These are phyloP conservation scores for Heliconius aoede DNA, from an alignment of 2,888 invertebrate species.

Conservation along the genomic window DNA sequence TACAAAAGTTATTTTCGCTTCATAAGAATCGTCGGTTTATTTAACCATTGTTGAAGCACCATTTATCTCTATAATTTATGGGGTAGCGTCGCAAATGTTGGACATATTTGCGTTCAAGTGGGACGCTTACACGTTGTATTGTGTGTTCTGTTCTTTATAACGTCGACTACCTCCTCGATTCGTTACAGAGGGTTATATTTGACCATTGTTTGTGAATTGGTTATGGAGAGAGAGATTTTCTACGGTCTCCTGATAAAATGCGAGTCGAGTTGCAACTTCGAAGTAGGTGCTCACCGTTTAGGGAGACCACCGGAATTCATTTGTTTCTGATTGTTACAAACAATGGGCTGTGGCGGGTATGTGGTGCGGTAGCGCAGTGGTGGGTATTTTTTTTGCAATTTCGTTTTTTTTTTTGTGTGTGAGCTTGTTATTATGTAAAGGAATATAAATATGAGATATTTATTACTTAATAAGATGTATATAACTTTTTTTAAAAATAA, in stretches of 20 bases:
- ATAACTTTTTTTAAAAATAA: background rate
- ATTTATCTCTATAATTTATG: constrained; percentile 83
- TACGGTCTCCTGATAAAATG: constrained; percentile 72
- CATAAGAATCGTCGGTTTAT: constrained; percentile 78
- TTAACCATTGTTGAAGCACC: constrained; percentile 78
- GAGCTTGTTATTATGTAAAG: no score
- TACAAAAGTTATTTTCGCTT: constrained; percentile 64
- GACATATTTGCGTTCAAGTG: constrained; percentile 72
- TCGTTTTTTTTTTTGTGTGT: background rate
- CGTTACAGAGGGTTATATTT: constrained; percentile 67
- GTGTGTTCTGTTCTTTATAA: constrained; percentile 52
- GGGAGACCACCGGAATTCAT: constrained; percentile 65
- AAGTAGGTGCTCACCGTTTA: constrained; percentile 69
- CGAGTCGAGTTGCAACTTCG: constrained; percentile 56
- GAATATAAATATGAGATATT: background rate
- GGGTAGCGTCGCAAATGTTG: constrained; percentile 73
- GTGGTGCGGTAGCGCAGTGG: background rate
- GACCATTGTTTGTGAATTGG: constrained; percentile 73
- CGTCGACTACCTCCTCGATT: constrained; percentile 61
- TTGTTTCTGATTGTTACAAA: constrained; percentile 20
- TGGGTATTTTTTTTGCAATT: background rate
- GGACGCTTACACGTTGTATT: constrained; percentile 59
- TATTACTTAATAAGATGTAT: background rate
- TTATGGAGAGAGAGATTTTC: constrained; percentile 72
- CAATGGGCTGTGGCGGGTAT: no score